Evolutionary conservation across 2,797 vertebrate species (phyloP).

Genomic region (Rhinophrynus dorsalis): DNA sequence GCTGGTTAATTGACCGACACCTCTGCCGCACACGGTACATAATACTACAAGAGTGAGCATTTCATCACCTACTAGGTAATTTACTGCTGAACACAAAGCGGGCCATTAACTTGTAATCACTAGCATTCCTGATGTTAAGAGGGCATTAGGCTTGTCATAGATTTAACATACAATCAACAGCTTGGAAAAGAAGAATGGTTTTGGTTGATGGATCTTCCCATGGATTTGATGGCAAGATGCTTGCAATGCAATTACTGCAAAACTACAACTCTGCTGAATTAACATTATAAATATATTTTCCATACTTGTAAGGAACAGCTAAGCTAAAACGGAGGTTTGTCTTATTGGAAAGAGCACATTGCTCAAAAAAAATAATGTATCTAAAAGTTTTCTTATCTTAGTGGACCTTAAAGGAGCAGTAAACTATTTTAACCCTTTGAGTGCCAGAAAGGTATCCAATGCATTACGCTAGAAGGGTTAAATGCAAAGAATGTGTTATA

Average conservation of each 20-base stretch:
- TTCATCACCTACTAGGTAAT: conserved; percentile 2
- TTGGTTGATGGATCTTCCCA: not conserved
- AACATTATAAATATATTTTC: too few species aligned
- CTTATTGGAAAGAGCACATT: too few species aligned
- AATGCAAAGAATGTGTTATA: too few species aligned
- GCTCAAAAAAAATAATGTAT: too few species aligned
- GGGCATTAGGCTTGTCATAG: not conserved
- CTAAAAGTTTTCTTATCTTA: too few species aligned
- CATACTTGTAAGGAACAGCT: too few species aligned
- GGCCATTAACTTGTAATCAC: not conserved
- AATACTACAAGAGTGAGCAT: not conserved
- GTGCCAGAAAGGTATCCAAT: too few species aligned
- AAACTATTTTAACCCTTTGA: too few species aligned
- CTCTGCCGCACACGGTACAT: not conserved
- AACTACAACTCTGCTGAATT: too few species aligned
- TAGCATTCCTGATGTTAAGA: conserved; percentile 8
- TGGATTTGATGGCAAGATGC: not conserved
- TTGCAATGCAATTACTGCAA: not conserved
- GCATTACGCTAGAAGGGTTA: too few species aligned
- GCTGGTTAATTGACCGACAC: not conserved
- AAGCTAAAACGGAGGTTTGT: too few species aligned
- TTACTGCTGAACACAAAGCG: not conserved
- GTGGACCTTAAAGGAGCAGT: too few species aligned
- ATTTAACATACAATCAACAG: not conserved
- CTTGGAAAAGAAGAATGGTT: not conserved